Evolutionary conservation across 2,888 invertebrate species (phyloP), one percentile per base, ranked within the genome.

Genomic region (Caradrina clavipalpis): DNA sequence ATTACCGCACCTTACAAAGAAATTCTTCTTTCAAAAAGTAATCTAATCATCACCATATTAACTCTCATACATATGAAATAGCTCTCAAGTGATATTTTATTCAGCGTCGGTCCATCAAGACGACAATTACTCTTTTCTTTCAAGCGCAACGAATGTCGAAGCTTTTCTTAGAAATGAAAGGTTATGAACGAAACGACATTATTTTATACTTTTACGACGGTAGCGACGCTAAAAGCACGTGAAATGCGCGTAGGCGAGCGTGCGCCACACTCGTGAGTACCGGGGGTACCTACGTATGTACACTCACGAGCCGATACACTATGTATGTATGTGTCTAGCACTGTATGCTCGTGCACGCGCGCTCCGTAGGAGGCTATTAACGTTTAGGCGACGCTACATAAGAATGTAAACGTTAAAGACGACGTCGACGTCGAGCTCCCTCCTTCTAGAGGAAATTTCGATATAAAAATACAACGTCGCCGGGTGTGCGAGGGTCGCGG

Each of bases 361-460:
- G 90, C 91, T 90, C 87, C 91, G 91, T 87, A 90, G 92, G 89
- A 93, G 92, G 92, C 95, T 95, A 96, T 96, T 96, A 96, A 91
- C 95, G 94, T 94, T 94, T 92, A 91, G 92, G 91, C 92, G 94
- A 94, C 94, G 94, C 93, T 95, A 96, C 94, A 95, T 95, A 96
- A 96, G 95, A 96, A 96, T 95, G 95, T 95, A 95, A 95, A 95
- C 95, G 96, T 93, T 95, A 95, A 95, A 95, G 95, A 95, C 95
- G 95, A 94, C 92, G 87, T 89, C 90, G 89, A 89, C 90, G 92
- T 86, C 89, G 90, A 88, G 91, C 90, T 90, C 93, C 92, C 94
- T 94, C 92, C 92, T 92, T 90, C 91, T 89, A 92, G 92, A 95
- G 94, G 93, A 94, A 95, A 96, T 96, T 96, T 95, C 95, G 95